Evolutionary conservation across 1,140 invertebrate species (phyloP), one percentile per base, ranked within the genome.

Genomic region (Wasmannia auropunctata): DNA sequence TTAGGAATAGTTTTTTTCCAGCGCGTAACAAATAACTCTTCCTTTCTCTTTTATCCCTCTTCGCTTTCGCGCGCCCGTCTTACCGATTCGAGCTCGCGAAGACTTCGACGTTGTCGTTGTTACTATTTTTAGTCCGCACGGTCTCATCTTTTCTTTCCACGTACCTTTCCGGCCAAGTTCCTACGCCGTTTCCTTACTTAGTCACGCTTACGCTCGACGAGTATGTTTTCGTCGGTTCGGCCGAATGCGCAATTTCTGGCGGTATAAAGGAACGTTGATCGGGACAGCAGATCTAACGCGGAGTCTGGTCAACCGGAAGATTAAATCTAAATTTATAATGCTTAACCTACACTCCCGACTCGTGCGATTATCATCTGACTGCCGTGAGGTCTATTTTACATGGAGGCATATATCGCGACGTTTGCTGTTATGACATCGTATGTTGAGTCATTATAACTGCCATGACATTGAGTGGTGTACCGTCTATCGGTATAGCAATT

Each of bases 111-210:
- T 51, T 58, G 49, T 37, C 51, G 58, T 51, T 54, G 85, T 40
- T 74, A 84, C 86, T 87, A 87, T 87, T 87, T 70, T 87, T 87
- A 87, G 77, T 62, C n/a, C 75, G 37, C 62, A 60, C 51, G 37
- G 37, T 49, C 37, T 85, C 76, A 69, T 76, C 65, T 79, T 77
- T 85, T 77, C 72, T 70, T 70, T 75, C 58, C 79, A 43, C 86
- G 63, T 86, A 86, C 22, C 75, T 70, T 80, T 87, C 40, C 79
- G 43, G 22, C 58, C 58, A 46, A 67, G 46, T 83, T 65, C 58
- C 60, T 75, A 65, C 34, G 34, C 31, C 69, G 69, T 63, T 43
- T 67, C 67, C 69, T 83, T 83, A 67, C 43, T 84, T 83, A 74
- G 79, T 72, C 79, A 83, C 67, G 79, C 69, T 70, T 81, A 51